Conservation (phyloP, 2,888 invertebrate genomes). For the Chelonus formosanus region DNA sequence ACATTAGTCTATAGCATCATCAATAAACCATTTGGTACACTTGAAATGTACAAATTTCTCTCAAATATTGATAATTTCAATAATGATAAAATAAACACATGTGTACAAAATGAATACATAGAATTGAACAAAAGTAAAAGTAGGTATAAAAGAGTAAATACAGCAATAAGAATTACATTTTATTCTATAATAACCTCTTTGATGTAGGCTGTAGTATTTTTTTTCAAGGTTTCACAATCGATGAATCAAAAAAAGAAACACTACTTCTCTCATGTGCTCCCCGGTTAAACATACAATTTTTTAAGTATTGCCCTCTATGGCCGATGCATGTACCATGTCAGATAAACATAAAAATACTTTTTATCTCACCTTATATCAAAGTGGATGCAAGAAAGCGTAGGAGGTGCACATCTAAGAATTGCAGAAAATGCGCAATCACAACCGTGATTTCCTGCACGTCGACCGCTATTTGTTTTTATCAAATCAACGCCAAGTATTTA, state of each 20-base stretch:
- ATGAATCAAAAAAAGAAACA: constrained; percentile 36
- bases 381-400: too few relatives aligned
- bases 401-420: too few relatives aligned
- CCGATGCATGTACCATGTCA: neutral
- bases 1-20: neutral
- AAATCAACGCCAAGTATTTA: too few relatives aligned
- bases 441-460: too few relatives aligned
- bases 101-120: neutral
- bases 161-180: constrained; percentile 9
- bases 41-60: neutral
- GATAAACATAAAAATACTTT: neutral
- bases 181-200: constrained; percentile 18
- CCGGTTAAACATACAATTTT: constrained; percentile 30
- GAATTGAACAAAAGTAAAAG: neutral
- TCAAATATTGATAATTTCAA: neutral
- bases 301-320: constrained; percentile 33
- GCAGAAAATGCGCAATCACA: too few relatives aligned
- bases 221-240: constrained; percentile 40
- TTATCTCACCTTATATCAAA: constrained; percentile 3
- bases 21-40: neutral
- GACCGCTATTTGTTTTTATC: too few relatives aligned
- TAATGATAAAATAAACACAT: neutral
- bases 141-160: neutral
- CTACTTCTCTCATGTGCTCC: constrained; percentile 15
- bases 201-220: constrained; percentile 8